phyloP scores from a whole-genome alignment of 2,888 invertebrate genomes.

The Celastrina argiolus region DNA sequence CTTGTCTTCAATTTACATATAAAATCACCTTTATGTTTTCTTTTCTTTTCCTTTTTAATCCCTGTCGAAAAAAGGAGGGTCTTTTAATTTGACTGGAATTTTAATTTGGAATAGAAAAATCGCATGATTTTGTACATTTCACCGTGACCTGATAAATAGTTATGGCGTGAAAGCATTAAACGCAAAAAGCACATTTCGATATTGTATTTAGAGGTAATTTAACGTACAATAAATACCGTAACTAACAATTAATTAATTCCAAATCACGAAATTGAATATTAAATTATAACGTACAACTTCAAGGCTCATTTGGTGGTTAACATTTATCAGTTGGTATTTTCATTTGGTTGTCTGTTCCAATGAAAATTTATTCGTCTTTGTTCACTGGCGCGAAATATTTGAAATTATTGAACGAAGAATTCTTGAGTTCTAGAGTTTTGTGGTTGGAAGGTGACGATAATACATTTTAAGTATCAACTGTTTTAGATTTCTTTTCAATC shows the following conservation, averaged over 20 bases:
- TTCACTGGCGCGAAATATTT: not conserved
- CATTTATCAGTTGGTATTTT: constrained; percentile 12
- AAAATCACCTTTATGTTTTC: no score
- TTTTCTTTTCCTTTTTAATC: no score
- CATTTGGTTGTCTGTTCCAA: constrained; percentile 15
- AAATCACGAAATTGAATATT: constrained; percentile 13
- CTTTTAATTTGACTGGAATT: no score
- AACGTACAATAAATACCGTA: constrained; percentile 1
- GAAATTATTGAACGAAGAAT: not conserved
- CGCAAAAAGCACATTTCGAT: constrained; percentile 3
- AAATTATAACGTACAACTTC: constrained; percentile 2
- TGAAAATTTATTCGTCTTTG: not conserved
- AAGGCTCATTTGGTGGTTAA: constrained; percentile 13
- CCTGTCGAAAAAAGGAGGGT: no score
- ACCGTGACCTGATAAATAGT: not conserved
- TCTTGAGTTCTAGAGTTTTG: no score
- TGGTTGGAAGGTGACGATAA: no score
- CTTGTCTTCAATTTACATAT: no score
- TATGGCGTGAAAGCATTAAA: not conserved
- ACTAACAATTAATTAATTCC: constrained; percentile 12
- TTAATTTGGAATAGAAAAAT: no score
- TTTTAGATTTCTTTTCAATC: no score
- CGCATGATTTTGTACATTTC: no score
- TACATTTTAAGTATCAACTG: no score
- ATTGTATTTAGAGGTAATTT: not conserved